phyloP scores from a whole-genome alignment of 1,140 invertebrate genomes.

The Brevipalpus yothersi region DNA sequence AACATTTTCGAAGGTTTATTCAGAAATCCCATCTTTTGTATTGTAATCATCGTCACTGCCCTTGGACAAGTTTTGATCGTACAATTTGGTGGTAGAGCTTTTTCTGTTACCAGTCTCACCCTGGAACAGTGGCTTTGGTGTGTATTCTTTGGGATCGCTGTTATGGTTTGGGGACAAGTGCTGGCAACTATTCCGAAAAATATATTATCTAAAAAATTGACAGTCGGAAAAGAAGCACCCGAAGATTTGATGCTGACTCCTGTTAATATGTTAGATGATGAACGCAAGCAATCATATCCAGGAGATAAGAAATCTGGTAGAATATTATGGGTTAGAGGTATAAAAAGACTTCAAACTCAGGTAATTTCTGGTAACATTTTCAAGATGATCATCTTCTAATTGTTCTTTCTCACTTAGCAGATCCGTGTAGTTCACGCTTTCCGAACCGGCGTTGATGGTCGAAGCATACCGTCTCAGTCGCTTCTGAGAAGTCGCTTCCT shows the following conservation, averaged over 20 bases:
- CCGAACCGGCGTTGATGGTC: not conserved
- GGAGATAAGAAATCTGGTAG: slow-evolving; percentile 72
- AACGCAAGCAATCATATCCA: slow-evolving; percentile 61
- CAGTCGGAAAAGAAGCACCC: slow-evolving; percentile 69
- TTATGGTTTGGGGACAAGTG: slow-evolving; percentile 88
- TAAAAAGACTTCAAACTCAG: slow-evolving; percentile 96
- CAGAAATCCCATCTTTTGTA: slow-evolving; percentile 93
- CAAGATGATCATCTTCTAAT: slow-evolving; percentile 6
- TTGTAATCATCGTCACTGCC: slow-evolving; percentile 85
- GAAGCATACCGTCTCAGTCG: not conserved
- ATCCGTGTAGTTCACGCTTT: slow-evolving; percentile 5
- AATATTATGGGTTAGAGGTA: slow-evolving; percentile 94
- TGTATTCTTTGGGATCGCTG: slow-evolving; percentile 82
- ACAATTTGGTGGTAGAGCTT: slow-evolving; percentile 87
- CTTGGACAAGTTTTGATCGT: slow-evolving; percentile 82
- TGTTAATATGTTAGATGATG: slow-evolving; percentile 52
- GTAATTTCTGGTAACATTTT: slow-evolving; percentile 34
- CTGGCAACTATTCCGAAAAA: slow-evolving; percentile 84
- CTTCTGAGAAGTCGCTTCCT: not conserved
- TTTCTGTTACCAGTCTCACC: slow-evolving; percentile 65
- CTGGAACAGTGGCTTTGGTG: slow-evolving; percentile 98
- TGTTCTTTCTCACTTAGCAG: slow-evolving; percentile 6
- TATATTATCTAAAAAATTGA: slow-evolving; percentile 59
- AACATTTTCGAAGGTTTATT: slow-evolving; percentile 92
- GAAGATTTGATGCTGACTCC: slow-evolving; percentile 50